Conservation (phyloP, 1,140 invertebrate genomes). For the Notospermus geniculatus region DNA sequence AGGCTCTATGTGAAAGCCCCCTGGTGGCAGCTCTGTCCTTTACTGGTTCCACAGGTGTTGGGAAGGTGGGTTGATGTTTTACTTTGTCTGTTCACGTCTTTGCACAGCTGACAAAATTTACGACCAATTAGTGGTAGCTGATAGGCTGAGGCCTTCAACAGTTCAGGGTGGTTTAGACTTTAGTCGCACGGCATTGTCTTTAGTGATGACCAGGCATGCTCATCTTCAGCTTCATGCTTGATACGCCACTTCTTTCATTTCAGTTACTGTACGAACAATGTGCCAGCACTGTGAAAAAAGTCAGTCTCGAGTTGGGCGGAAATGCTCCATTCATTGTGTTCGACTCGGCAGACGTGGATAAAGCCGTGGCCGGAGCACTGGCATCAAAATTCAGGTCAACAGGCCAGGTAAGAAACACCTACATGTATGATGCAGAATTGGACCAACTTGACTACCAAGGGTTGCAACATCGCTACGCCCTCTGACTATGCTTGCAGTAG, state of each 20-base stretch:
- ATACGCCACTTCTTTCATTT: conserved; percentile 15
- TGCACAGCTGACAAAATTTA: no score
- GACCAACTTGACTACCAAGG: neutral
- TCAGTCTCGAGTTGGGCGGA: conserved; percentile 92
- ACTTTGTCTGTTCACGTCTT: no score
- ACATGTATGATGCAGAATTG: no score
- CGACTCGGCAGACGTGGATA: conserved; percentile 84
- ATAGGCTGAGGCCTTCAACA: no score
- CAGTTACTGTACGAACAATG: conserved; percentile 82
- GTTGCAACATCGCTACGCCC: neutral
- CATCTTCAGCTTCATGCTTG: no score
- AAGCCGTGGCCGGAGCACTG: conserved; percentile 83
- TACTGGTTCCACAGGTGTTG: conserved; percentile 66
- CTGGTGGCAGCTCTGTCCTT: conserved; percentile 89
- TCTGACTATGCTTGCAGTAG: no score
- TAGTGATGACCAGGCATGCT: no score
- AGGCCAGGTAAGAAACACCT: conserved; percentile 67
- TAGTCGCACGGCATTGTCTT: no score
- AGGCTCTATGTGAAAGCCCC: conserved; percentile 80
- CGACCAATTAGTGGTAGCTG: no score
- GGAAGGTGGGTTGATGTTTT: conserved; percentile 49
- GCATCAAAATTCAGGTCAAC: conserved; percentile 92
- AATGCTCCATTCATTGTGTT: conserved; percentile 99
- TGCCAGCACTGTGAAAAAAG: conserved; percentile 81
- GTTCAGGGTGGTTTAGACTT: no score